Evolutionary conservation across 2,797 vertebrate species (phyloP), one percentile per base, ranked within the genome.

Genomic region (Squalus acanthias): DNA sequence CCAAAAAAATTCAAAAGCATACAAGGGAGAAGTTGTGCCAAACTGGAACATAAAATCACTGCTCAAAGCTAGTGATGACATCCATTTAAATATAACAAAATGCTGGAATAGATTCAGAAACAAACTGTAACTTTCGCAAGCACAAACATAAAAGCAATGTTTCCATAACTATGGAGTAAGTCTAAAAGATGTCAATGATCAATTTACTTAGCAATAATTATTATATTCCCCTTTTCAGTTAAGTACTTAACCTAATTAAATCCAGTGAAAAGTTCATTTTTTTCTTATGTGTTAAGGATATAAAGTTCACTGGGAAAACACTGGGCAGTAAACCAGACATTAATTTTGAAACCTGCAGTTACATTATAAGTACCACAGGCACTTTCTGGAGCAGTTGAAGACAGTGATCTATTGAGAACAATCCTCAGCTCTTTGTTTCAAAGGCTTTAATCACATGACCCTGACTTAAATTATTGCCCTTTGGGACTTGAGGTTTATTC

Each of bases 401-500:
- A 95, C 39, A 95, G 93, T 50, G 39, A 76, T 95, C 46, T 96
- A 96, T 85, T 69, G 82, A 93, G 53, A 87, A 70, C 96, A 96
- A 96, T 89, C 96, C 94, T 96, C 97, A 1, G 60, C 70, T 92
- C 96, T 96, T 96, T 96, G 96, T 96, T 89, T 95, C 82, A 65
- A 96, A 96, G 46, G 46, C 53, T 96, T 96, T 91, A 82, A 96
- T 96, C 96, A 96, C 87, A 63, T 76, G 82, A 95, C 82, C 96
- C 91, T 96, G 96, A 96, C 97, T 96, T 67, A 70, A 82, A 96
- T 63, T 95, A 97, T 97, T 96, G 96, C 96, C 96, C 97, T 97
- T 97, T 97, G 97, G 97, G 97, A 97, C 97, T 97, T 96, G 97
- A 97, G 97, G 97, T 97, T 97, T 96, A 96, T 97, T 96, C 97